Evolutionary conservation across 2,797 vertebrate genomes (phyloP).

Genomic region (Epinephelus malabaricus): DNA sequence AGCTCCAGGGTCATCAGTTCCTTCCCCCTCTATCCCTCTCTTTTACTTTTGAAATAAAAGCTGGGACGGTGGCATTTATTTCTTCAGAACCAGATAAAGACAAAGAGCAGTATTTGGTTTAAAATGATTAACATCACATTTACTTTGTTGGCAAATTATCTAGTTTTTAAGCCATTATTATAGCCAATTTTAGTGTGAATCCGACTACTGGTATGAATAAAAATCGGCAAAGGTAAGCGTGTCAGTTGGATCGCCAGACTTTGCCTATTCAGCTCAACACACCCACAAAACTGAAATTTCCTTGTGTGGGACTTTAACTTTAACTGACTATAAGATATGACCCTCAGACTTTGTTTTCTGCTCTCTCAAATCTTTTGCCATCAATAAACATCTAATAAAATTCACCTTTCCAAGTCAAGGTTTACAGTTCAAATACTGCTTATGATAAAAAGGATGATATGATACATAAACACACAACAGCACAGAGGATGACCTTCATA

Average conservation of each 20-base stretch:
- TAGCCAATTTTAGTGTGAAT: background rate
- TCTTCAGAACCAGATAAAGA: background rate
- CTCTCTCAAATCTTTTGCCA: background rate
- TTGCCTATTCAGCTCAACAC: background rate
- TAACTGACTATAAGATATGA: background rate
- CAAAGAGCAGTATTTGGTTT: background rate
- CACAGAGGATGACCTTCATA: slow-evolving; percentile 40
- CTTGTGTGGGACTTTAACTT: no score
- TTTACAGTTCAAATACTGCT: slow-evolving; percentile 25
- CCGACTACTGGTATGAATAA: background rate
- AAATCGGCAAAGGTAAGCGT: background rate
- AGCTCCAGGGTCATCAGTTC: no score
- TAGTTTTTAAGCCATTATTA: background rate
- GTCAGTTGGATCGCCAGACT: background rate
- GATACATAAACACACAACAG: slow-evolving; percentile 20
- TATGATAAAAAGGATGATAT: background rate
- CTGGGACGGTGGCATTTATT: no score
- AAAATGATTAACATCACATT: background rate
- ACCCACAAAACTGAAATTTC: background rate
- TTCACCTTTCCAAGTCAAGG: background rate
- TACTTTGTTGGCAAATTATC: background rate
- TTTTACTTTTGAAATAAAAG: no score
- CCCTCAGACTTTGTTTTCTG: background rate
- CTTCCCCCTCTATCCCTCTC: no score
- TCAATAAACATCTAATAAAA: background rate